Evolutionary conservation across 2,888 invertebrate genomes (phyloP), one percentile per base, ranked within the genome.

Genomic region (Lepidocyrtinus sp.): DNA sequence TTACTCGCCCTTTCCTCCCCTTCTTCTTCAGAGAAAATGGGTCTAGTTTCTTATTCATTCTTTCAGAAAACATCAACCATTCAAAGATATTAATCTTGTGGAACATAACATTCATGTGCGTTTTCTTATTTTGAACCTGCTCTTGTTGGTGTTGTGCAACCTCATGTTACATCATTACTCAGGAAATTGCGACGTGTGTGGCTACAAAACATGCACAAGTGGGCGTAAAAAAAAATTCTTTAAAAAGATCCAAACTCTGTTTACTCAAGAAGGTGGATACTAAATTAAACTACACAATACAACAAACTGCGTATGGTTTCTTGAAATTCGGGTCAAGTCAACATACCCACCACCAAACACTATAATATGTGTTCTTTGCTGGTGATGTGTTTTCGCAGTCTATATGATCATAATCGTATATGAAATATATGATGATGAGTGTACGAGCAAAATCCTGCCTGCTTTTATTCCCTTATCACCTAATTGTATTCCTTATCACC

Each of bases 1-100:
- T 67, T 81, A 81, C 81, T 81, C 81, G 81, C 62, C 81, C 81
- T 81, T 81, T 81, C 81, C 81, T 81, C 81, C 81, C 81, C 81
- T 75, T 19, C 12, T 12, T 2, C n/a, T n/a, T n/a, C n/a, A n/a
- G n/a, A n/a, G n/a, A 36, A 21, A 55, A 22, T 55, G 65, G 26
- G 1, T 64, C 55, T 65, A n/a, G n/a, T n/a, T n/a, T n/a, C n/a
- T n/a, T n/a, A n/a, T n/a, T n/a, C n/a, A n/a, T n/a, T n/a, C n/a
- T n/a, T n/a, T n/a, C n/a, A n/a, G n/a, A n/a, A n/a, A n/a, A n/a
- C n/a, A n/a, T n/a, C n/a, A n/a, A n/a, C n/a, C n/a, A n/a, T n/a
- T n/a, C n/a, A n/a, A n/a, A n/a, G n/a, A n/a, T n/a, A n/a, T n/a
- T n/a, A n/a, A n/a, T 61, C 61, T 24, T 62, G 24, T 1, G 24